phyloP scores from a whole-genome alignment of 1,140 invertebrate species.

The Amphibalanus amphitrite region DNA sequence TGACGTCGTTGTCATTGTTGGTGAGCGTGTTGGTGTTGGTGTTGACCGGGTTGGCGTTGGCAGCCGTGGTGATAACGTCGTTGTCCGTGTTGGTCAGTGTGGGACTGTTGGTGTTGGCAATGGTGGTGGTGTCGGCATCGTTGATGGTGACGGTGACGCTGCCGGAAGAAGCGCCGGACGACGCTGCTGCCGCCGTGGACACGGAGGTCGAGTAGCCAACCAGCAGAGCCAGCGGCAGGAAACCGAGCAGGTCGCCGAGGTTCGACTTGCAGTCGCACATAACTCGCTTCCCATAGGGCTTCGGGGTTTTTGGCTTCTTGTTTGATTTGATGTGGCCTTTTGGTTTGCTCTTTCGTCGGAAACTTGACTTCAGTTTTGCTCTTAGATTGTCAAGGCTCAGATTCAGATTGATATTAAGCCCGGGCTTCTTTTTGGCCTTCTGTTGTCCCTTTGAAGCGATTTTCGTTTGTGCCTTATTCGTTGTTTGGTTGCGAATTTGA shows the following conservation, averaged over 20 bases:
- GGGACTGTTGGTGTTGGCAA: conserved; percentile 1
- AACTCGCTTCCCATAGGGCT: background rate
- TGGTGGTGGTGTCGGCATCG: conserved; percentile 2
- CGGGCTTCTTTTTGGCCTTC: no score
- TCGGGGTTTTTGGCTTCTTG: background rate
- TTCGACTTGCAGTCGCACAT: conserved; percentile 5
- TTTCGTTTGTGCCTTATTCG: no score
- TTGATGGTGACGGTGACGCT: background rate
- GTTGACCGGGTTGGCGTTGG: conserved; percentile 4
- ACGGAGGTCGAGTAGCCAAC: conserved; percentile 1
- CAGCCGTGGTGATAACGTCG: background rate
- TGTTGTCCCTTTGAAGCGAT: no score
- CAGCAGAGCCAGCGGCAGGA: conserved; percentile 2
- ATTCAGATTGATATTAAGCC: no score
- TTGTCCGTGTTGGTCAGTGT: conserved; percentile 1
- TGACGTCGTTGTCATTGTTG: conserved; percentile 5
- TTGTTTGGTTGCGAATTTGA: no score
- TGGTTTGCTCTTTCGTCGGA: no score
- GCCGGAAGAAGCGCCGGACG: background rate
- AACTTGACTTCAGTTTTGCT: no score
- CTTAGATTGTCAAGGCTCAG: no score
- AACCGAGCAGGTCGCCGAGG: background rate
- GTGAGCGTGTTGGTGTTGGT: conserved; percentile 5
- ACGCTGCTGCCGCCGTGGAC: background rate
- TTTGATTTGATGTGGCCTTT: no score